Evolutionary conservation across 2,888 invertebrate species (phyloP).

Genomic region (Sipha maydis): DNA sequence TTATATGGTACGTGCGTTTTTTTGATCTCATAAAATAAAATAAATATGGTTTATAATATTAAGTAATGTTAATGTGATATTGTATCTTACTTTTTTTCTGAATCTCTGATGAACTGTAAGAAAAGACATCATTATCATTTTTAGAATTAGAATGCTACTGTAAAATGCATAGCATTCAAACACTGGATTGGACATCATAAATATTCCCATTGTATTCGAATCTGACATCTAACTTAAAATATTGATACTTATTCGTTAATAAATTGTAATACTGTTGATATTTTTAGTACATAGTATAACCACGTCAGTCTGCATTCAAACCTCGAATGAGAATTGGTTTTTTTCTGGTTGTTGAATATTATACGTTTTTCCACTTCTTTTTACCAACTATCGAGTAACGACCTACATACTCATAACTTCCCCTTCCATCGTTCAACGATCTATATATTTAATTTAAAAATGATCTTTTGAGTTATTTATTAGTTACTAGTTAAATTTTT

Average conservation of each 20-base stretch:
- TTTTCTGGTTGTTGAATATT: constrained; percentile 8
- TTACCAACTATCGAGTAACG: not conserved
- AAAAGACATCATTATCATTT: constrained; percentile 64
- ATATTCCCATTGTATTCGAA: constrained; percentile 24
- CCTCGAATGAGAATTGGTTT: not conserved
- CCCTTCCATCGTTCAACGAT: constrained; percentile 3
- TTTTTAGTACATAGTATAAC: not conserved
- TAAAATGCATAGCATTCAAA: constrained; percentile 65
- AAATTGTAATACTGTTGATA: not conserved
- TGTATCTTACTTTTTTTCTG: constrained; percentile 65
- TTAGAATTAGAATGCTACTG: constrained; percentile 64
- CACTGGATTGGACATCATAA: constrained; percentile 65
- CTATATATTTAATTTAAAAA: not conserved
- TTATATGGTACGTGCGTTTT: too few species aligned
- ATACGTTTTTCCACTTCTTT: constrained; percentile 7
- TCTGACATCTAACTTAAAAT: constrained; percentile 18
- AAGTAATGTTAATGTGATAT: not conserved
- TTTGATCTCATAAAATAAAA: not conserved
- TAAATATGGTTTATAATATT: not conserved
- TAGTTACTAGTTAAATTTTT: not conserved
- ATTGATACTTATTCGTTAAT: not conserved
- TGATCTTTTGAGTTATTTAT: not conserved
- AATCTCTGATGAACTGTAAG: constrained; percentile 63
- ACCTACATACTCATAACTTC: not conserved
- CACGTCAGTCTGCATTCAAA: not conserved